Evolutionary conservation across 1,140 invertebrate species (phyloP).

Genomic region (Lordiphosa collinella): DNA sequence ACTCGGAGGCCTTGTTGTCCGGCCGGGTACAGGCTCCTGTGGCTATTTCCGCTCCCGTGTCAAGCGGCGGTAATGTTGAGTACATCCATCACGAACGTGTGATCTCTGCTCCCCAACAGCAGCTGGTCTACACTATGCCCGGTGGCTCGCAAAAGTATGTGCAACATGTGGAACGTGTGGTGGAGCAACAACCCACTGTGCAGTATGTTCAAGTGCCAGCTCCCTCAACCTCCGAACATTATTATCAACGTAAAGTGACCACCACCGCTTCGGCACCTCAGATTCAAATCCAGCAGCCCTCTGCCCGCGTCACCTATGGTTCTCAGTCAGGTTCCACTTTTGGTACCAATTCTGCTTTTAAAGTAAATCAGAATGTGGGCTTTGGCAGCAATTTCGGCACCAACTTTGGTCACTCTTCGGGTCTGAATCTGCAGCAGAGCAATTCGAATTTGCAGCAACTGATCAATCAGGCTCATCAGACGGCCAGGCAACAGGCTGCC

Average conservation of each 20-base stretch:
- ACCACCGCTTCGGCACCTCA: slow-evolving; percentile 43
- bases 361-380: slow-evolving; percentile 24
- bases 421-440: slow-evolving; percentile 7
- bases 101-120: slow-evolving; percentile 31
- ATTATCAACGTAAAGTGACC: slow-evolving; percentile 56
- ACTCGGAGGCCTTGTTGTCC: slow-evolving; percentile 25
- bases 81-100: slow-evolving; percentile 51
- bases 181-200: slow-evolving; percentile 38
- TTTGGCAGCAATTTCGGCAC: slow-evolving; percentile 39
- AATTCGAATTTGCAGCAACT: slow-evolving; percentile 41
- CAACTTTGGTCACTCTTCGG: slow-evolving; percentile 18
- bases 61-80: slow-evolving; percentile 41
- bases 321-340: slow-evolving; percentile 27
- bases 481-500: slow-evolving; percentile 43
- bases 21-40: slow-evolving; percentile 23
- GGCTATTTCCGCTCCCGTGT: slow-evolving; percentile 10
- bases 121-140: slow-evolving; percentile 41
- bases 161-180: slow-evolving; percentile 59
- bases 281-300: slow-evolving; percentile 37
- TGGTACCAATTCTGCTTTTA: slow-evolving; percentile 30
- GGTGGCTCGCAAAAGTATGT: slow-evolving; percentile 55
- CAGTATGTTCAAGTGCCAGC: slow-evolving; percentile 38
- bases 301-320: slow-evolving; percentile 27
- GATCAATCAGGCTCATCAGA: slow-evolving; percentile 50
- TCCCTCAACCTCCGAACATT: slow-evolving; percentile 57